A percentile compares a stretch with the other conserved stretches of the same genome.
These are phyloP conservation scores for Drosophila anomelani DNA, from an alignment of 2,888 invertebrate species.

Conservation along the genomic window DNA sequence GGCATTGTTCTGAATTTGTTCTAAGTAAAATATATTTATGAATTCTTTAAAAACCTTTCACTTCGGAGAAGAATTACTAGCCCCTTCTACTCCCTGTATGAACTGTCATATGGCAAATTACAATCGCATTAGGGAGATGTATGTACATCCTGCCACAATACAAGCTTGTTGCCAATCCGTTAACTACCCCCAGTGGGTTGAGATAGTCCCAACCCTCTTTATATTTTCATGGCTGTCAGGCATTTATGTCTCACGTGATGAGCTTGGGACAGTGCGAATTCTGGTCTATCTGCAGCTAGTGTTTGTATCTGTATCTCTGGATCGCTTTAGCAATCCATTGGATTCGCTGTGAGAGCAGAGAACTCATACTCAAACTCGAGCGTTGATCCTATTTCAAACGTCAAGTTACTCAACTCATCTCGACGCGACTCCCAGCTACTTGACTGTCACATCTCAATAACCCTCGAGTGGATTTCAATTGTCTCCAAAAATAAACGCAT, in stretches of 20 bases:
- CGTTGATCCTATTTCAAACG: slow-evolving; percentile 76
- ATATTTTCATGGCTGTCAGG: slow-evolving; percentile 46
- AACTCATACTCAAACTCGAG: slow-evolving; percentile 11
- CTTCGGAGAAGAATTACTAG: too few relatives aligned
- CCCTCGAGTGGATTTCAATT: slow-evolving; percentile 81
- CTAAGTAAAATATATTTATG: too few relatives aligned
- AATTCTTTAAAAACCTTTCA: too few relatives aligned
- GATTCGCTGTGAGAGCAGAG: slow-evolving; percentile 1
- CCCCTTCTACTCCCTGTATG: background rate
- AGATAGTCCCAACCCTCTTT: slow-evolving; percentile 30
- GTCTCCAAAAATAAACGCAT: slow-evolving; percentile 81
- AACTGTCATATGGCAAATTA: slow-evolving; percentile 19
- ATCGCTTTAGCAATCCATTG: slow-evolving; percentile 44
- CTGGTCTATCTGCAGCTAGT: background rate
- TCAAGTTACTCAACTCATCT: slow-evolving; percentile 65
- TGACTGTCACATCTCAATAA: slow-evolving; percentile 80
- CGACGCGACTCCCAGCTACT: slow-evolving; percentile 65
- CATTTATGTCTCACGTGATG: slow-evolving; percentile 31
- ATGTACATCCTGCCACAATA: background rate
- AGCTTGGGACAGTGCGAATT: slow-evolving; percentile 45
- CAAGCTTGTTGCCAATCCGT: slow-evolving; percentile 21
- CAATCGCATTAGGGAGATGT: slow-evolving; percentile 9
- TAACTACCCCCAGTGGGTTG: slow-evolving; percentile 15
- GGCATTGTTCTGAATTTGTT: background rate
- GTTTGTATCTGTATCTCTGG: slow-evolving; percentile 11